A percentile compares a stretch with the other conserved stretches of the same genome.
These are phyloP conservation scores for Sebastes steindachneri DNA, from an alignment of 2,797 vertebrate genomes.

Conservation along the genomic window DNA sequence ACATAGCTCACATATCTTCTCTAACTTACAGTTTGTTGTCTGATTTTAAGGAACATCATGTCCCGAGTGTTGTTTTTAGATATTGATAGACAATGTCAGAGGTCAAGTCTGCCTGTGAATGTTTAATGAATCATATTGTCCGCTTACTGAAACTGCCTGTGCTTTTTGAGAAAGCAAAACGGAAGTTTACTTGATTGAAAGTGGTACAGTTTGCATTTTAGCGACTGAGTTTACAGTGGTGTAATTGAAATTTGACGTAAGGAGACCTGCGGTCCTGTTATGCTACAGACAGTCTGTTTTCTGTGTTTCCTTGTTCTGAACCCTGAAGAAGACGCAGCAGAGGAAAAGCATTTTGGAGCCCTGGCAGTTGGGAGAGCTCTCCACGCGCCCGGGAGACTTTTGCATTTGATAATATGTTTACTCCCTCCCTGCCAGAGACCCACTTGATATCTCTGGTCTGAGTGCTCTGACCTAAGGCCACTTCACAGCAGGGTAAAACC, in stretches of 20 bases:
- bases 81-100: not conserved
- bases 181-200: not conserved
- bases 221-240: not conserved
- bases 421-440: constrained; percentile 58
- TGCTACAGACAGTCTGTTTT: constrained; percentile 27
- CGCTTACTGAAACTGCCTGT: not conserved
- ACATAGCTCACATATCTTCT: constrained; percentile 60
- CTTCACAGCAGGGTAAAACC: constrained; percentile 18
- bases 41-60: constrained; percentile 20
- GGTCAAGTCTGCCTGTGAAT: not conserved
- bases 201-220: not conserved
- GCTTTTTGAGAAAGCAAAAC: not conserved
- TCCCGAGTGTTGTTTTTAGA: constrained; percentile 12
- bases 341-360: constrained; percentile 29
- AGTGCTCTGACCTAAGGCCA: constrained; percentile 46
- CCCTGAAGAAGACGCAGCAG: constrained; percentile 13
- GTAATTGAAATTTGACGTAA: constrained; percentile 14
- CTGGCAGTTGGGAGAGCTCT: constrained; percentile 37
- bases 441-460: constrained; percentile 60
- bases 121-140: not conserved
- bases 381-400: constrained; percentile 36
- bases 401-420: constrained; percentile 65
- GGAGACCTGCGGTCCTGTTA: constrained; percentile 19
- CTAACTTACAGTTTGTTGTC: constrained; percentile 41
- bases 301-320: constrained; percentile 53